phyloP scores from a whole-genome alignment of 1,140 invertebrate genomes.

The Drosophila bifasciata region DNA sequence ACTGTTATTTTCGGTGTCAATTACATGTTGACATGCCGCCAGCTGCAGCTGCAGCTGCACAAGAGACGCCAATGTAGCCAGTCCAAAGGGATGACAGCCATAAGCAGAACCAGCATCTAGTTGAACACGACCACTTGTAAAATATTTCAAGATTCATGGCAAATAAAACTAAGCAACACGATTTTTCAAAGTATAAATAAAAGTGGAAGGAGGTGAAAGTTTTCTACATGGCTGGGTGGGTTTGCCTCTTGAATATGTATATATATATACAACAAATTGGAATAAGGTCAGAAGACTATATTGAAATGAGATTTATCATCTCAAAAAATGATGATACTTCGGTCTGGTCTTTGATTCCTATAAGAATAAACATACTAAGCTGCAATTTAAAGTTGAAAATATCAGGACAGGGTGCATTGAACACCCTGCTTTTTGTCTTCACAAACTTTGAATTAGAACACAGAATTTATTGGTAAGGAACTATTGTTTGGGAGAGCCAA shows the following conservation, averaged over 20 bases:
- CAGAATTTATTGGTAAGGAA: background rate
- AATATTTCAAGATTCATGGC: conserved; percentile 10
- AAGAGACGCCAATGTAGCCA: conserved; percentile 15
- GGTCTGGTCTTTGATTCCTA: background rate
- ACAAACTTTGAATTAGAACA: conserved; percentile 5
- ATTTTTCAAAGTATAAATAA: no score
- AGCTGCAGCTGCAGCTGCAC: conserved; percentile 34
- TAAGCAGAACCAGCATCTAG: no score
- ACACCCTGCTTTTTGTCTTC: no score
- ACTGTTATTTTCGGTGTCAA: conserved; percentile 54
- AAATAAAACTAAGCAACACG: no score
- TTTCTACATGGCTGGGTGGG: no score
- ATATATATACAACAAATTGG: no score
- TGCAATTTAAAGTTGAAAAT: conserved; percentile 1
- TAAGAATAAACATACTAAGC: background rate
- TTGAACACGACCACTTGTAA: conserved; percentile 2
- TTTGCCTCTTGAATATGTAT: no score
- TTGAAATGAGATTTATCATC: background rate
- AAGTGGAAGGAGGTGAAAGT: no score
- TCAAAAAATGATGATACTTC: background rate
- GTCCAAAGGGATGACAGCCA: background rate
- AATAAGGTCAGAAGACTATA: background rate
- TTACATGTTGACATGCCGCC: conserved; percentile 51
- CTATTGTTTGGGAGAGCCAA: no score
- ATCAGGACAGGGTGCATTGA: no score